These are phyloP conservation scores for Ectemnius cavifrons DNA, from an alignment of 2,888 invertebrate species.

Conservation along the genomic window DNA sequence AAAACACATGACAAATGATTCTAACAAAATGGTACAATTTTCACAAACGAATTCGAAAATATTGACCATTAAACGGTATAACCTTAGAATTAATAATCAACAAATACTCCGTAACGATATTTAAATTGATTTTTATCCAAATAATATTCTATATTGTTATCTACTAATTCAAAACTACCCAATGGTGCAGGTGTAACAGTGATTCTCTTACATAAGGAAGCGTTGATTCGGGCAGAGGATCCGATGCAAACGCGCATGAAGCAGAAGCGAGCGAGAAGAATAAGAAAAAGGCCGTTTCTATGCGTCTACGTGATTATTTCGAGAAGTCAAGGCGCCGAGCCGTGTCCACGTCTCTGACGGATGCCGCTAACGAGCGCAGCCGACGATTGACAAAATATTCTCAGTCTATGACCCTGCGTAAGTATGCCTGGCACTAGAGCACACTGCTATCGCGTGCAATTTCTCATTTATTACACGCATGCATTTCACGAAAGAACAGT, in stretches of 20 bases:
- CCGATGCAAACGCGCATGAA: constrained; percentile 4
- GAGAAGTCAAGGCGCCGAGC: constrained; percentile 64
- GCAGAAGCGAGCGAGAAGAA: constrained; percentile 24
- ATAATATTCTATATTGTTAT: too few species aligned
- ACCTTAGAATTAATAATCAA: too few species aligned
- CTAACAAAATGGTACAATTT: too few species aligned
- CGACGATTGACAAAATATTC: constrained; percentile 76
- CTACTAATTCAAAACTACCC: too few species aligned
- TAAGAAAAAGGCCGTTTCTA: constrained; percentile 41
- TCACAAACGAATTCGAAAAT: too few species aligned
- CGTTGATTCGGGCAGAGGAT: background rate
- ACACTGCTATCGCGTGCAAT: constrained; percentile 2
- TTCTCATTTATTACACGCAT: background rate
- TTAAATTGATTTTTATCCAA: too few species aligned
- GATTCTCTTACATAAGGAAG: background rate
- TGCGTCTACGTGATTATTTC: constrained; percentile 66
- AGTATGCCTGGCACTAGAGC: constrained; percentile 31
- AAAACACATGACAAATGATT: too few species aligned
- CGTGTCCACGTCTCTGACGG: constrained; percentile 62
- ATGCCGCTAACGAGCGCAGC: constrained; percentile 72
- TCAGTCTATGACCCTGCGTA: constrained; percentile 59
- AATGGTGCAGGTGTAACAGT: background rate
- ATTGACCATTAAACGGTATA: too few species aligned
- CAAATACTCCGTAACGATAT: too few species aligned
- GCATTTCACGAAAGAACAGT: too few species aligned